A percentile compares a stretch with the other conserved stretches of the same genome.
These are phyloP conservation scores for Upupa epops DNA, from an alignment of 2,113 vertebrate genomes.

Conservation along the genomic window DNA sequence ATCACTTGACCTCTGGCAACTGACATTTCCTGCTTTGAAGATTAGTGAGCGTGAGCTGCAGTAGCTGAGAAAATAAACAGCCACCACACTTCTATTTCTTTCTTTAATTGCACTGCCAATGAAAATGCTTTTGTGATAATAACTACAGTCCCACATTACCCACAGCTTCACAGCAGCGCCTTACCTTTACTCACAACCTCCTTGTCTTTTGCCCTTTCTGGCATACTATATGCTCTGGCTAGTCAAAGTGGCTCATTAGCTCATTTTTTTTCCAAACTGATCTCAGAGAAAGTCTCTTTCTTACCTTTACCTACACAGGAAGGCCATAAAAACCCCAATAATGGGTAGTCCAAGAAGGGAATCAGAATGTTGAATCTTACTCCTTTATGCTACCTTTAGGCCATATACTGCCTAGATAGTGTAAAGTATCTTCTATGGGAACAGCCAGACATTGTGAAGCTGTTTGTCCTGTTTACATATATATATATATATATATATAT, in stretches of 20 bases:
- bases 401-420: neutral
- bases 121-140: neutral
- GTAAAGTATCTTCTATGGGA: neutral
- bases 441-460: neutral
- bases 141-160: neutral
- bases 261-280: neutral
- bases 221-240: accelerated
- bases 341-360: neutral
- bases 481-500: too few species aligned
- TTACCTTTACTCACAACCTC: neutral
- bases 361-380: neutral
- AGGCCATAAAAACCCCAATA: neutral
- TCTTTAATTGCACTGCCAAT: neutral
- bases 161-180: neutral
- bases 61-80: neutral
- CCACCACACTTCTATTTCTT: neutral
- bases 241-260: neutral
- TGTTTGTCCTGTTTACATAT: neutral
- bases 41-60: neutral
- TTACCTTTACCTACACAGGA: neutral
- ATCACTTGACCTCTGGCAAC: neutral
- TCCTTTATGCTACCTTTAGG: neutral
- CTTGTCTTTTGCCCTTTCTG: neutral
- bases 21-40: neutral
- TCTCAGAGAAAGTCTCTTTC: neutral